Conservation (phyloP, 2,113 vertebrate genomes). For the Sander lucioperca region DNA sequence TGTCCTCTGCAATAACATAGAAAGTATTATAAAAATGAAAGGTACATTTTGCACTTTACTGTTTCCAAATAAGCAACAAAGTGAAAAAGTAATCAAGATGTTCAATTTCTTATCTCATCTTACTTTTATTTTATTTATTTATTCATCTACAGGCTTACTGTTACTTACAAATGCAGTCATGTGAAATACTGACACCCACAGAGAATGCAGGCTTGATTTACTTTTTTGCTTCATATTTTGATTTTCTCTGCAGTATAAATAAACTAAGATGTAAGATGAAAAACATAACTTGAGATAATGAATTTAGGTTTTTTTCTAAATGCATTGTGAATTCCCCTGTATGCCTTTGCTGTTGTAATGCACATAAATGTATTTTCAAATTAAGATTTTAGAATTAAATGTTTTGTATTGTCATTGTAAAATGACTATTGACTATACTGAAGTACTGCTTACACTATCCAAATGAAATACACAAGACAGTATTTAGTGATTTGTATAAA, state of each 20-base stretch:
- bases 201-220: not conserved
- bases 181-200: not conserved
- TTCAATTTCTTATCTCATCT: not conserved
- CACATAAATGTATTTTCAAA: conserved; percentile 29
- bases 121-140: too few species aligned
- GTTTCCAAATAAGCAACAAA: not conserved
- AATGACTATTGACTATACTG: not conserved
- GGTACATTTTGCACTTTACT: not conserved
- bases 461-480: not conserved
- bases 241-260: conserved; percentile 11
- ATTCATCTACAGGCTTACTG: not conserved
- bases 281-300: not conserved
- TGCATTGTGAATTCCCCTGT: conserved; percentile 5
- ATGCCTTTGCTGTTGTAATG: conserved; percentile 1
- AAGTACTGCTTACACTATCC: not conserved
- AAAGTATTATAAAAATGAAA: conserved; percentile 11
- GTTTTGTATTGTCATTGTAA: not conserved
- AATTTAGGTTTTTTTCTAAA: not conserved
- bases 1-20: not conserved
- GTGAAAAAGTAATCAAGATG: not conserved
- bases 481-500: not conserved
- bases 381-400: conserved; percentile 41
- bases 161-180: not conserved
- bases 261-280: conserved; percentile 11
- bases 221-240: not conserved